Percentiles rank a stretch among this genome's conserved stretches.
These are phyloP conservation scores for Willisornis vidua DNA, from an alignment of 2,113 vertebrate species.

Conservation along the genomic window DNA sequence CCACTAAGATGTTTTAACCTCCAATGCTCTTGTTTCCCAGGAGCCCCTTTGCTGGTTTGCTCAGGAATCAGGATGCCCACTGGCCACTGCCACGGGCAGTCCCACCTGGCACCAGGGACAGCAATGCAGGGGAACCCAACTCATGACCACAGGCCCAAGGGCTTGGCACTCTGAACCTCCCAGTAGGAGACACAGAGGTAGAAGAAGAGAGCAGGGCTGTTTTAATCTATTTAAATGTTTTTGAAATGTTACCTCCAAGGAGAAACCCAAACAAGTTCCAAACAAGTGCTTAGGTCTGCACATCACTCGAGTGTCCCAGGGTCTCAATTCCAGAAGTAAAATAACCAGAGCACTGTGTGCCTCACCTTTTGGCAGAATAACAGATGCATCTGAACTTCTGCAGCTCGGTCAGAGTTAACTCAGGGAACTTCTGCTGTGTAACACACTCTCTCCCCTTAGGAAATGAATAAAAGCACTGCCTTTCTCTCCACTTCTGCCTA, in stretches of 20 bases:
- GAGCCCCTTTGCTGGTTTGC: neutral
- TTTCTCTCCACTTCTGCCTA: conserved; percentile 7
- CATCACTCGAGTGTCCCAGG: neutral
- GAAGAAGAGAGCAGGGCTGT: neutral
- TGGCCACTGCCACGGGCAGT: neutral
- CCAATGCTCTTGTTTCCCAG: neutral
- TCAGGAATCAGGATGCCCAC: neutral
- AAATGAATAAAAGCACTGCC: neutral
- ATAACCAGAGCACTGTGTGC: neutral
- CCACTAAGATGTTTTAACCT: neutral
- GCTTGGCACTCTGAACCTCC: neutral
- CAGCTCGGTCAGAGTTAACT: neutral
- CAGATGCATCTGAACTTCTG: neutral
- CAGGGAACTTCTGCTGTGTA: neutral
- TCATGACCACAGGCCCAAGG: accelerated
- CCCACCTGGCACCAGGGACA: neutral
- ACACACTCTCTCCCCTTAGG: neutral
- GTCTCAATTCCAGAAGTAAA: neutral
- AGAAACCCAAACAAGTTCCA: neutral
- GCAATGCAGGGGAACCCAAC: neutral
- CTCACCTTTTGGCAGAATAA: neutral
- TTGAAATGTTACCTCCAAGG: accelerated
- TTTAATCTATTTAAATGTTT: neutral
- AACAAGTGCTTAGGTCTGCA: too few relatives aligned
- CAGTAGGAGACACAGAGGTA: neutral